Evolutionary conservation across 2,888 invertebrate genomes (phyloP).

Genomic region (Alentia gelatinosa): DNA sequence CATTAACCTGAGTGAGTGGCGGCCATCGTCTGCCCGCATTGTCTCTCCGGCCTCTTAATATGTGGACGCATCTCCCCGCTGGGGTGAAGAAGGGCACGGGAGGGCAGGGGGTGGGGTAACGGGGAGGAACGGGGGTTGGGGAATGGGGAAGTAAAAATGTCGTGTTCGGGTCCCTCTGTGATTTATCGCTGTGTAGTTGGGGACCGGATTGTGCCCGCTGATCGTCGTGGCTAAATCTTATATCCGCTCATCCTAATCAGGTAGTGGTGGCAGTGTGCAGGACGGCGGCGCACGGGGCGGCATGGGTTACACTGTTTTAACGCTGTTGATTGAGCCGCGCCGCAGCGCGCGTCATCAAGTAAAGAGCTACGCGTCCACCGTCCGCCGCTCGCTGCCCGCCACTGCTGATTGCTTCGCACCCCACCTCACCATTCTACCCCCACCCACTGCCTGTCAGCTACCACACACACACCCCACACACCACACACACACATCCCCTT

Average conservation of each 20-base stretch:
- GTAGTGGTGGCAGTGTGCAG: neutral
- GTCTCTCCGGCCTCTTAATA: no score
- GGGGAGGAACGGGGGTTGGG: neutral
- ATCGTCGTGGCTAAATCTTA: neutral
- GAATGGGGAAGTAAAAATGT: neutral
- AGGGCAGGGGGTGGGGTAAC: neutral
- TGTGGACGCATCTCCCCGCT: no score
- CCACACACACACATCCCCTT: neutral
- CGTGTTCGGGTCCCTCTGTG: no score
- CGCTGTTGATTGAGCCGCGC: neutral
- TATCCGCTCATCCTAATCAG: neutral
- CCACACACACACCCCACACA: neutral
- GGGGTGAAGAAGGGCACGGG: neutral
- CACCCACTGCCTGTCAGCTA: neutral
- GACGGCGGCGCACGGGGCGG: neutral
- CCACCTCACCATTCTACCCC: neutral
- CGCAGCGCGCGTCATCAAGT: conserved; percentile 6
- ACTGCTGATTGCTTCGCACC: neutral
- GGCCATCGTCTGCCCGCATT: neutral
- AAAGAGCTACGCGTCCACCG: neutral
- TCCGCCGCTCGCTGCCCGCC: neutral
- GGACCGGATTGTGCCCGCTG: neutral
- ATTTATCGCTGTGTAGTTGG: no score
- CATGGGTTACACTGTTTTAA: neutral
- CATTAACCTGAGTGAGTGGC: conserved; percentile 11